Evolutionary conservation across 2,888 invertebrate genomes (phyloP).

Genomic region (Agapostemon virescens): DNA sequence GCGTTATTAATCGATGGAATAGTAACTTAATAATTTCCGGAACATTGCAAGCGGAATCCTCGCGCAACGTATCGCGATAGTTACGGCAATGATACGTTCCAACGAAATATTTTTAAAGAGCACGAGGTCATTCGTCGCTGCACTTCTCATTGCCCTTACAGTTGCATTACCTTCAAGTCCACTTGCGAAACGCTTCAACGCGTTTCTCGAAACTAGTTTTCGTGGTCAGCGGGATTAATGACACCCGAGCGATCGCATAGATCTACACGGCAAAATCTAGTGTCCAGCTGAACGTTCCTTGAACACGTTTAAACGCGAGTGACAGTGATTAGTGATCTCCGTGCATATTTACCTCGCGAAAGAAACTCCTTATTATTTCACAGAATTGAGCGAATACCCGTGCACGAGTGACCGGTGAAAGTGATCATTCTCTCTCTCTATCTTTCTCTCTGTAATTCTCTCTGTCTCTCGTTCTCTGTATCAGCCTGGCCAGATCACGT

Average conservation of each 20-base stretch:
- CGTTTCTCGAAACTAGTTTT: slow-evolving; percentile 56
- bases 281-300: slow-evolving; percentile 17
- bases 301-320: slow-evolving; percentile 42
- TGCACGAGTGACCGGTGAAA: slow-evolving; percentile 53
- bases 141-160: background rate
- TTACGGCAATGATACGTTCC: background rate
- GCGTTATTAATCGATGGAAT: too few species aligned
- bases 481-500: background rate
- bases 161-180: slow-evolving; percentile 20
- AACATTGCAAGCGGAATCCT: too few species aligned
- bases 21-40: too few species aligned
- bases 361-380: slow-evolving; percentile 45
- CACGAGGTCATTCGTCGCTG: slow-evolving; percentile 6
- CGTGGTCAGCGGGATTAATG: slow-evolving; percentile 51
- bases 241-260: slow-evolving; percentile 45
- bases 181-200: slow-evolving; percentile 46
- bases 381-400: slow-evolving; percentile 37
- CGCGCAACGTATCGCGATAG: too few species aligned
- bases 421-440: slow-evolving; percentile 31
- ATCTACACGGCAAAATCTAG: slow-evolving; percentile 9
- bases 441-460: background rate
- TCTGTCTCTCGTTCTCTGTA: background rate
- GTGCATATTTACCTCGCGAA: slow-evolving; percentile 25
- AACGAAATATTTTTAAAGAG: slow-evolving; percentile 23
- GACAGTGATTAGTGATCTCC: slow-evolving; percentile 60